Evolutionary conservation across 2,113 vertebrate species (phyloP).

Genomic region (Stigmatopora argus): DNA sequence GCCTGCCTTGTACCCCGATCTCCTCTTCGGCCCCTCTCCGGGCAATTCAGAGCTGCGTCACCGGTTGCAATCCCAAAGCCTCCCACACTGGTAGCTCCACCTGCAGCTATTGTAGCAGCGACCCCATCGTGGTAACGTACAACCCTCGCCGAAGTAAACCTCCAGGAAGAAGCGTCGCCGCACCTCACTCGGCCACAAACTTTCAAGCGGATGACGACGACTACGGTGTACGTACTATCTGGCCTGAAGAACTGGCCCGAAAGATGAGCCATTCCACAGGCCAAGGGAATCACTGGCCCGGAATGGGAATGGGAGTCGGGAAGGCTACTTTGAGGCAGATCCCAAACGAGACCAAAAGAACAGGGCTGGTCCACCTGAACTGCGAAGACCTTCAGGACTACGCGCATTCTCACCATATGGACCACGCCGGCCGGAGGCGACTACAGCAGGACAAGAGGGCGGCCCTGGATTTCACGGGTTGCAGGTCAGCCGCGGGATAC

Average conservation of each 20-base stretch:
- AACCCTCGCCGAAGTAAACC: conserved; percentile 70
- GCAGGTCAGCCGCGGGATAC: conserved; percentile 40
- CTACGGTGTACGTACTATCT: conserved; percentile 76
- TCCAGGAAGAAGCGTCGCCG: conserved; percentile 50
- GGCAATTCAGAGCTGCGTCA: conserved; percentile 73
- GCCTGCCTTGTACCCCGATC: conserved; percentile 72
- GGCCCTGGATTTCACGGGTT: conserved; percentile 71
- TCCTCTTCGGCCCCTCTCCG: conserved; percentile 69
- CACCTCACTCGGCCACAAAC: conserved; percentile 41
- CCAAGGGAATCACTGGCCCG: conserved; percentile 59
- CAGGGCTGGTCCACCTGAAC: conserved; percentile 69
- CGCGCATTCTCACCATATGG: conserved; percentile 62
- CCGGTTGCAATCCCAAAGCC: conserved; percentile 73
- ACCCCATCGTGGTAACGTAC: conserved; percentile 80
- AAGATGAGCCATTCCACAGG: conserved; percentile 73
- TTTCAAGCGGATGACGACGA: conserved; percentile 70
- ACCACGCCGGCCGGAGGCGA: conserved; percentile 62
- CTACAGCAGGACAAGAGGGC: conserved; percentile 76
- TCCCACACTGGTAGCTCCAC: conserved; percentile 75
- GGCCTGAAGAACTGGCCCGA: conserved; percentile 77
- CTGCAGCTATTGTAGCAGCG: conserved; percentile 82
- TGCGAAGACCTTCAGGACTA: conserved; percentile 74
- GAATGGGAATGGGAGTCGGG: conserved; percentile 38
- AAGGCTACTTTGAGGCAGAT: conserved; percentile 44
- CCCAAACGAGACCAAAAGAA: conserved; percentile 52